Percentiles rank a stretch among this genome's conserved stretches.
Evolutionary conservation across 2,797 vertebrate genomes (phyloP).

Genomic region (Melanogrammus aeglefinus): DNA sequence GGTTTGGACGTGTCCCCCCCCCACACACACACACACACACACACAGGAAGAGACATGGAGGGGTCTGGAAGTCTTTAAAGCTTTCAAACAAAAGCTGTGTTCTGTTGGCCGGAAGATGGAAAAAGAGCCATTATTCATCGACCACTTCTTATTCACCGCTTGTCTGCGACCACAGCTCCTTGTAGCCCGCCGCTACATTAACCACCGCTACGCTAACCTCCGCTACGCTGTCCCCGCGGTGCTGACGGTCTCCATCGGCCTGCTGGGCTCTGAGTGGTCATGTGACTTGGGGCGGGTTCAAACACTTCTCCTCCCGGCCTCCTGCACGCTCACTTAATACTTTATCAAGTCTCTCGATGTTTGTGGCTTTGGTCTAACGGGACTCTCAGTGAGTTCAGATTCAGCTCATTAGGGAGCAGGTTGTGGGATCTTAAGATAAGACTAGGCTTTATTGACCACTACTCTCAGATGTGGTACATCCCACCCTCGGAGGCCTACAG

Average conservation of each 20-base stretch:
- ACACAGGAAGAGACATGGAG: not conserved
- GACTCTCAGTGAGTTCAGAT: not conserved
- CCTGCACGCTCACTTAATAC: no score
- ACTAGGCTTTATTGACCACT: no score
- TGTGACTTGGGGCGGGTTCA: no score
- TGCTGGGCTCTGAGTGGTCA: no score
- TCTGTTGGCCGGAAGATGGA: not conserved
- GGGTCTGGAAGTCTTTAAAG: slow-evolving; percentile 7
- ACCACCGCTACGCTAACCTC: not conserved
- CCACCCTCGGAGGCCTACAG: no score
- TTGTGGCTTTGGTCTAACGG: no score
- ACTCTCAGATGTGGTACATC: no score
- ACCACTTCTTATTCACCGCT: not conserved
- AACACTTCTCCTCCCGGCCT: no score
- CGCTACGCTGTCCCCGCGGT: no score
- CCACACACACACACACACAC: not conserved
- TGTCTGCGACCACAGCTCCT: not conserved
- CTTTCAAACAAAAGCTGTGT: slow-evolving; percentile 6
- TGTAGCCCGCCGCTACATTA: not conserved
- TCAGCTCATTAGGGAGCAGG: not conserved
- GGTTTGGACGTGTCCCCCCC: not conserved
- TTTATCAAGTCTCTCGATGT: no score
- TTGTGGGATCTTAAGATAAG: not conserved
- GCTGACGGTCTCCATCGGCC: no score
- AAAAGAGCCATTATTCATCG: not conserved